Evolutionary conservation across 1,140 invertebrate genomes (phyloP), one percentile per base, ranked within the genome.

Genomic region (Nautilus pompilius): DNA sequence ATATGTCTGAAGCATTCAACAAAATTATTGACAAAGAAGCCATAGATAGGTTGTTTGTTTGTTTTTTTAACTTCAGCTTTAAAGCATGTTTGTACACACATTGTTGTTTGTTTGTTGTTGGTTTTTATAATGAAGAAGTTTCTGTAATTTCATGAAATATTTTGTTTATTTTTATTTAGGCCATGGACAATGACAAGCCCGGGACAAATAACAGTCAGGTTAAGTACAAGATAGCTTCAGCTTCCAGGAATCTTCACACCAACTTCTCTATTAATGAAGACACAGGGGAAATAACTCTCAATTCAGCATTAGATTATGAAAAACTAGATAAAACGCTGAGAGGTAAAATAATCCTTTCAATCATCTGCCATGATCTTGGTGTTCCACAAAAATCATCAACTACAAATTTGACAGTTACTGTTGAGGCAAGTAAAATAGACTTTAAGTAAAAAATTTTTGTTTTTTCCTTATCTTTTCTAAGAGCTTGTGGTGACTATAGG

Each of bases 101-200:
- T 30, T 55, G 5, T 4, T 10, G 22, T 41, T 6, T 5, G 4
- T 29, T 58, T 58, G 15, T 26, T n/a, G 5, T 17, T 55, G 26
- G 6, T 22, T 22, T 22, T 56, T 29, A 34, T 22, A 36, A 26
- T 32, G 8, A 55, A 28, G n/a, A 29, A 6, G 8, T n/a, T 29
- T 41, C n/a, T 59, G 13, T 10, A 46, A n/a, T 8, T 56, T 58
- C 6, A n/a, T 8, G 6, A 8, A n/a, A 29, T 28, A 56, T 5
- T 24, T 56, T 56, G n/a, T 33, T 49, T 56, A 2, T 28, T 28
- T 33, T 26, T 56, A 53, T 59, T 54, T 59, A 80, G 69, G 92
- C 76, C 30, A 54, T 62, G 22, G 76, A 78, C 51, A 63, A 69
- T 33, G 76, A 78, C 49, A 33, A 72, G 45, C 48, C 60, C 0